Percentiles rank a stretch among this genome's conserved stretches.
Evolutionary conservation across 1,140 invertebrate genomes (phyloP).

Genomic region (Lepidurus apus): DNA sequence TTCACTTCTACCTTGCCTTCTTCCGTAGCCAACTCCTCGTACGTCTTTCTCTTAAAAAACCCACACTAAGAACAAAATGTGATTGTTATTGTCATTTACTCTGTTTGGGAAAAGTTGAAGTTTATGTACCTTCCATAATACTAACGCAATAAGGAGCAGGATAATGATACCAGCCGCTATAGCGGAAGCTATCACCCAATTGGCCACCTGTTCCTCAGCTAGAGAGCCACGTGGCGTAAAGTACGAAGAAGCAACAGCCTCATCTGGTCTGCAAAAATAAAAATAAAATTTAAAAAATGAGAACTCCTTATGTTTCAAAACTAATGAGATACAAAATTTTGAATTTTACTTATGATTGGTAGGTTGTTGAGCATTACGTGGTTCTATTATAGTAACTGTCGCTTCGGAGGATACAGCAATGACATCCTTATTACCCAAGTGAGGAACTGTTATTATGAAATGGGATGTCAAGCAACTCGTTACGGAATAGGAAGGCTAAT

Average conservation of each 20-base stretch:
- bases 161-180: slow-evolving; percentile 26
- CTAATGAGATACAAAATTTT: not conserved
- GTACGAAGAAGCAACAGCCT: slow-evolving; percentile 23
- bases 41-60: slow-evolving; percentile 1
- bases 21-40: not conserved
- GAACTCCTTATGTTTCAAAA: not conserved
- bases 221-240: slow-evolving; percentile 30
- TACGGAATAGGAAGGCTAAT: no score
- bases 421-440: slow-evolving; percentile 26
- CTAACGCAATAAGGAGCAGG: slow-evolving; percentile 20
- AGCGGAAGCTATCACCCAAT: slow-evolving; percentile 31
- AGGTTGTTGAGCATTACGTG: slow-evolving; percentile 26
- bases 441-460: not conserved
- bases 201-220: not conserved
- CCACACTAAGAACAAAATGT: not conserved
- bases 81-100: not conserved
- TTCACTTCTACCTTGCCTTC: not conserved
- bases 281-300: not conserved
- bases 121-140: slow-evolving; percentile 25
- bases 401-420: slow-evolving; percentile 26
- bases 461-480: no score
- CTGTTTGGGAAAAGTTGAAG: not conserved
- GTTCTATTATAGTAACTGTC: slow-evolving; percentile 26
- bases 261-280: slow-evolving; percentile 23
- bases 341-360: slow-evolving; percentile 22